These are phyloP conservation scores for Brachionus rubens DNA, from an alignment of 1,140 invertebrate species.

Conservation along the genomic window DNA sequence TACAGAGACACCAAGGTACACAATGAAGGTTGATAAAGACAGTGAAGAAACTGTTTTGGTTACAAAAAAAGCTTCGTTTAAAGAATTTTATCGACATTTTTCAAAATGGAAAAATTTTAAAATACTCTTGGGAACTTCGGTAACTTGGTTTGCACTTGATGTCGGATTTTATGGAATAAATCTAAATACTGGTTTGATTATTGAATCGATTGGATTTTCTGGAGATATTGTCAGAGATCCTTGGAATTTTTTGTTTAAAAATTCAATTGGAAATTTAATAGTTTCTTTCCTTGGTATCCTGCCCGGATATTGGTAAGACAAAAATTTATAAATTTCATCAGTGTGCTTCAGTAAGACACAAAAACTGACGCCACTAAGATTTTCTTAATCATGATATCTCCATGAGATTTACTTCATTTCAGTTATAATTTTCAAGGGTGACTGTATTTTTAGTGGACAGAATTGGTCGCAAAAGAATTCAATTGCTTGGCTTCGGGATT, in stretches of 20 bases:
- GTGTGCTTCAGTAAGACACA: not conserved
- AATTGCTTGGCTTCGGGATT: constrained; percentile 32
- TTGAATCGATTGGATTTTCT: constrained; percentile 31
- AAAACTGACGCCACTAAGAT: not conserved
- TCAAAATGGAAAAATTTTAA: constrained; percentile 43
- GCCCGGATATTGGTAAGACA: constrained; percentile 42
- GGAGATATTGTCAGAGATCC: not conserved
- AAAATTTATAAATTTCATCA: too few species aligned
- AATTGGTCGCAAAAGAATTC: constrained; percentile 33
- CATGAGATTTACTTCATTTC: too few species aligned
- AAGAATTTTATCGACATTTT: constrained; percentile 40
- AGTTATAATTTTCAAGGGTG: not conserved
- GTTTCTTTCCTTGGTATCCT: constrained; percentile 32
- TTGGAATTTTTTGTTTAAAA: constrained; percentile 36
- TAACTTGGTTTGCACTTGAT: constrained; percentile 42
- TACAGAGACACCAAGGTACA: constrained; percentile 25
- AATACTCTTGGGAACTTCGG: constrained; percentile 16
- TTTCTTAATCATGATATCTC: too few species aligned
- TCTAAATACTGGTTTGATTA: constrained; percentile 12
- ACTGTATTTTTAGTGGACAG: constrained; percentile 14
- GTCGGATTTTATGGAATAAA: constrained; percentile 37
- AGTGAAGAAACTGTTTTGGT: not conserved
- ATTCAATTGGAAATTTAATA: constrained; percentile 43
- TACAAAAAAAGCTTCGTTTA: not conserved
- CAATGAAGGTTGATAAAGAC: not conserved